These are phyloP conservation scores for Magallana angulata DNA, from an alignment of 1,140 invertebrate genomes.

Conservation along the genomic window DNA sequence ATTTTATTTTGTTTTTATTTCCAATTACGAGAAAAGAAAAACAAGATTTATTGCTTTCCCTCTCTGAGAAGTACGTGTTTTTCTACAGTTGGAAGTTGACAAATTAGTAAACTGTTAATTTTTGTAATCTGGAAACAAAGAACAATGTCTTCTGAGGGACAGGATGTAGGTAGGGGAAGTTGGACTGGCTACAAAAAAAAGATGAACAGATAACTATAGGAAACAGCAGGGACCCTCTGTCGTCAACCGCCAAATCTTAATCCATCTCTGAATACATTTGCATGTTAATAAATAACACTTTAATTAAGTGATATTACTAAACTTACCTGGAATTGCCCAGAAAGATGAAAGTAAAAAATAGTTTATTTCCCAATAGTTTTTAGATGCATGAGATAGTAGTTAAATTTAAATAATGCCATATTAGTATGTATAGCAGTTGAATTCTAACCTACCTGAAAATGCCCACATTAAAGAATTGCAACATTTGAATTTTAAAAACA, in stretches of 20 bases:
- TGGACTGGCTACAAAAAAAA: conserved; percentile 16
- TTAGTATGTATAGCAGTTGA: too few relatives aligned
- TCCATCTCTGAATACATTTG: background rate
- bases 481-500: too few relatives aligned
- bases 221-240: background rate
- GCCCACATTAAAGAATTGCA: too few relatives aligned
- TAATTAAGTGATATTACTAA: background rate
- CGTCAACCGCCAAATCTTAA: conserved; percentile 2
- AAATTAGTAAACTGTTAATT: background rate
- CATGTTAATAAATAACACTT: conserved; percentile 9
- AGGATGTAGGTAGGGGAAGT: conserved; percentile 25
- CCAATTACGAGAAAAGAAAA: background rate
- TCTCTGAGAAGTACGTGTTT: background rate
- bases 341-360: background rate
- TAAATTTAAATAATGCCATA: too few relatives aligned
- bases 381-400: too few relatives aligned
- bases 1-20: background rate
- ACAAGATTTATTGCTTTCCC: background rate
- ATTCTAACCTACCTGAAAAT: too few relatives aligned
- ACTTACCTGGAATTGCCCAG: background rate
- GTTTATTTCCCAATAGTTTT: too few relatives aligned
- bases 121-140: conserved; percentile 15
- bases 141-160: conserved; percentile 8
- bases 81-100: background rate
- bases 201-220: conserved; percentile 10